Evolutionary conservation across 2,888 invertebrate genomes (phyloP), one percentile per base, ranked within the genome.

Genomic region (Callyntrura guangdongensis): DNA sequence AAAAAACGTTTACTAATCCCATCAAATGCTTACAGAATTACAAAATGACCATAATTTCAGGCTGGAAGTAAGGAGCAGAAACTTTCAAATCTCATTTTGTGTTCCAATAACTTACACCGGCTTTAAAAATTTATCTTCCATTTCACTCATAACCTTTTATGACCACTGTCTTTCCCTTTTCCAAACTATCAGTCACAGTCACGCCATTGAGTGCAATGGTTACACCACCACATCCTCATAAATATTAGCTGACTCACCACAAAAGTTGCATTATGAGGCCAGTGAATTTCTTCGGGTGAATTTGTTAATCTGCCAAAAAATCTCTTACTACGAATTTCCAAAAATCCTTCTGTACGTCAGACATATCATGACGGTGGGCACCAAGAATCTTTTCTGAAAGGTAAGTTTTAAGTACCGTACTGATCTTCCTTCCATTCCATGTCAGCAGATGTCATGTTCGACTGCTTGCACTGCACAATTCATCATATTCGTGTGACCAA

Each of bases 361-460:
- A 4, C 2, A 36, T 2, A 22, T 74, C 22, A 49, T 17, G 17
- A 22, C 49, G 12, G 14, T 74, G 14, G 74, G 22, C 47, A 74
- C 22, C 49, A 49, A 74, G 49, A 49, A 36, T 4, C 2, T 36
- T 36, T 22, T 17, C 9, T 22, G 12, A 20, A 36, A 74, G 25
- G 74, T 49, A 74, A 47, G 47, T 74, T 12, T 8, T 20, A 11
- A 17, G 53, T 56, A 53, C 49, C 27, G 36, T 6, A 36, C 25
- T 17, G 27, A 0, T 45, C 1, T 14, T 45, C 25, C 59, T 45
- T 59, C 59, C 11, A 45, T 45, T 59, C 59, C 11, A 45, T 84
- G 84, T 84, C 84, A 69, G 49, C 84, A 69, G 84, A 84, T 84
- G 64, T 49, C 83, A 67, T 67, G 84, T 53, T 9, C 53, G 84